Evolutionary conservation across 2,888 invertebrate genomes (phyloP), one percentile per base, ranked within the genome.

Genomic region (Thecocarcelia acutangulata): DNA sequence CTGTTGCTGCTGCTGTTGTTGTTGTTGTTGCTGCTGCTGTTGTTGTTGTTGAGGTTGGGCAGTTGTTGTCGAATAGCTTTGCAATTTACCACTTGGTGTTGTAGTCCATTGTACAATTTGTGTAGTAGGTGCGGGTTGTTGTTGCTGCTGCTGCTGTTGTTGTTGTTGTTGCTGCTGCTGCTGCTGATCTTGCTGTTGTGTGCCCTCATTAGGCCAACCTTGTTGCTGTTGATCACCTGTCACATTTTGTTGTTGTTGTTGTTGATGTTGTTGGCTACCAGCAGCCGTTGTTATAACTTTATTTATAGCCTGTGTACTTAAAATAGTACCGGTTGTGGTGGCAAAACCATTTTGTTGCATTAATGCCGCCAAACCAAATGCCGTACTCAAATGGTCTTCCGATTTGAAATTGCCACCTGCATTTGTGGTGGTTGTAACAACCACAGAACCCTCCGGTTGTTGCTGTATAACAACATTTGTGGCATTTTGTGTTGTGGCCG

Each of bases 281-380:
- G 75, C 81, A 64, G 84, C 84, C 80, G 85, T 88, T 83, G 87
- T 85, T 83, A 87, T 85, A 73, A 84, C 84, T 79, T 85, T 86
- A 85, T 91, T 86, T 85, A 91, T 89, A 81, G 90, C 90, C 76
- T 91, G 91, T 56, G 86, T 85, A 73, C 86, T 88, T n/a, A 88
- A 82, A 78, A 94, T 90, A 82, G 94, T 93, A 77, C 94, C 93
- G 42, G 93, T 93, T 75, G 94, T 92, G 66, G 94, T 84, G 72
- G 94, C 92, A 61, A 94, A 87, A 78, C 90, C 90, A 40, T 90
- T 90, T 84, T 90, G 90, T 84, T 89, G 95, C 95, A 95, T 95
- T 86, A 95, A 92, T 33, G 95, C 95, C 19, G 95, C 95, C 83
- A 95, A 92, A 19, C 95, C 95, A 91, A 95, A 95, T 64, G 94